Percentiles rank a stretch among this genome's conserved stretches.
phyloP scores from a whole-genome alignment of 2,113 vertebrate species.

The Andinoacara biseriatus region DNA sequence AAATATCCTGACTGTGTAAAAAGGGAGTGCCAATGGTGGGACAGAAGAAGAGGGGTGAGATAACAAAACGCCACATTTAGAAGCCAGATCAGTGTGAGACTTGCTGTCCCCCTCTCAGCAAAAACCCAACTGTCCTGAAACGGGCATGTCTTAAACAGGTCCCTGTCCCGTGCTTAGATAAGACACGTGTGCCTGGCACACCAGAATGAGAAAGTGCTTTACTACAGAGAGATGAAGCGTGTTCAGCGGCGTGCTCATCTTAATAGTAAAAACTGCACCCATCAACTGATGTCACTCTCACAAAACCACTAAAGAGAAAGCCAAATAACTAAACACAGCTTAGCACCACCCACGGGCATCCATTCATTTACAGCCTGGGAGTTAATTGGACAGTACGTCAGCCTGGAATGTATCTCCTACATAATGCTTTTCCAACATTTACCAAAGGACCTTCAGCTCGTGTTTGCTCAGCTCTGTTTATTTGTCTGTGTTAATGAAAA shows the following conservation, averaged over 20 bases:
- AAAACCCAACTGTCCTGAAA: constrained; percentile 14
- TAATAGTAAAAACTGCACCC: constrained; percentile 18
- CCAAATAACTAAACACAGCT: constrained; percentile 3
- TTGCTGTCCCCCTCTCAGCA: background rate
- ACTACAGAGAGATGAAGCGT: constrained; percentile 37
- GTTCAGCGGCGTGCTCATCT: constrained; percentile 41
- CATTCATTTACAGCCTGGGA: constrained; percentile 48
- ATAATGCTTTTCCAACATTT: constrained; percentile 55
- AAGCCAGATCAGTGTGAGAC: constrained; percentile 24
- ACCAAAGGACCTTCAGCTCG: constrained; percentile 53
- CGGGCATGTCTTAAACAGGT: background rate
- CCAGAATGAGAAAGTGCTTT: constrained; percentile 38
- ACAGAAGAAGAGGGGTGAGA: constrained; percentile 61
- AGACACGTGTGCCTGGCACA: constrained; percentile 23
- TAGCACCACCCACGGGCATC: constrained; percentile 1
- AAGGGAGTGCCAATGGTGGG: constrained; percentile 71
- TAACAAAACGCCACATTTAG: constrained; percentile 54
- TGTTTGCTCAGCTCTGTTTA: constrained; percentile 66
- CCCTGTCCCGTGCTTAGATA: constrained; percentile 34
- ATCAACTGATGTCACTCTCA: constrained; percentile 47
- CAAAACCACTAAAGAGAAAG: constrained; percentile 57
- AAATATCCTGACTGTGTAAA: constrained; percentile 59
- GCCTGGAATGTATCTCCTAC: constrained; percentile 60
- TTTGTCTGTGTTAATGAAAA: constrained; percentile 71
- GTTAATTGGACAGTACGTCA: constrained; percentile 63